Conservation (phyloP, 1,140 invertebrate genomes). For the Yoshiicerus persimilis region DNA sequence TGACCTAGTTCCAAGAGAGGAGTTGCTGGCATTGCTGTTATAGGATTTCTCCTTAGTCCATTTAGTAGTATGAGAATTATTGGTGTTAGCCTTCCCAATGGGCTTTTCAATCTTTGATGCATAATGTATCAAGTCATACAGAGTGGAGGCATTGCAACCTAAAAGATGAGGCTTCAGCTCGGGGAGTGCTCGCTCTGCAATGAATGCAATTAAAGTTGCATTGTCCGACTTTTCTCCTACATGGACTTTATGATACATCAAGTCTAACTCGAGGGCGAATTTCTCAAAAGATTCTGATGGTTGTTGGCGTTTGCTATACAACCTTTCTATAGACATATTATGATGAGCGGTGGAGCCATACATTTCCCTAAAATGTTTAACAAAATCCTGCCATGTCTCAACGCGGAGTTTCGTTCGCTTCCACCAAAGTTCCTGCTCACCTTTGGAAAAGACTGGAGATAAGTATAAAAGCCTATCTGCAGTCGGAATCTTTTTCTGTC, state of each 20-base stretch:
- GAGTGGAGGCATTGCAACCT: neutral
- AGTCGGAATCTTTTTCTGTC: neutral
- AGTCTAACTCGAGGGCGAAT: neutral
- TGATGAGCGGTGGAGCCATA: neutral
- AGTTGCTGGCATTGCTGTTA: no score
- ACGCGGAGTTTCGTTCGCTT: neutral
- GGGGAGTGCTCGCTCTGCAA: neutral
- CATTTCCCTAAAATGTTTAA: neutral
- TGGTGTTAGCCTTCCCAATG: neutral
- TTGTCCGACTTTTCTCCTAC: neutral
- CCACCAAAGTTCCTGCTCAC: neutral
- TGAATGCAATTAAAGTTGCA: neutral
- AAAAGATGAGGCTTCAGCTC: neutral
- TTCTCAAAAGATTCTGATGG: neutral
- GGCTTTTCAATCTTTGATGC: neutral
- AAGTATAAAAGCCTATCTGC: neutral
- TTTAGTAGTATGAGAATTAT: no score
- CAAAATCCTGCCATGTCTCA: neutral
- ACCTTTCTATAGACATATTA: neutral
- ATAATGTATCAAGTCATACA: neutral
- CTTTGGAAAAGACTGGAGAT: neutral
- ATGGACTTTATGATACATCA: neutral
- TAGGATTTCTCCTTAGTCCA: no score
- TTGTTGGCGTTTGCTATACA: neutral
- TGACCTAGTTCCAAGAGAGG: no score